These are phyloP conservation scores for Geodia barretti DNA, from an alignment of 37 sponge, comb jelly and placozoan species.

Conservation along the genomic window DNA sequence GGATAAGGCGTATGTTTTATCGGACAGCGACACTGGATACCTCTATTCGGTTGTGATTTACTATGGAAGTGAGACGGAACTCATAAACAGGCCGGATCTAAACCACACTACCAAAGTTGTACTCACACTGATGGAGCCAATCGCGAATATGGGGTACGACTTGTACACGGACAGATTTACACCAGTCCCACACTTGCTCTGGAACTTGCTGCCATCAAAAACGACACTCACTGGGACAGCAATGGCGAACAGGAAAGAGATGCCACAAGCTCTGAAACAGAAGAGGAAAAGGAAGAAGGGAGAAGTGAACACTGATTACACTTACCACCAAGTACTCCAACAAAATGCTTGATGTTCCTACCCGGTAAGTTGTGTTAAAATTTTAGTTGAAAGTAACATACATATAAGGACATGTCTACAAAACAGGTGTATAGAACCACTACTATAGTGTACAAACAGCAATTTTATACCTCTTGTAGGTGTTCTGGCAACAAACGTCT, in stretches of 20 bases:
- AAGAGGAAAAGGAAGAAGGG: background rate
- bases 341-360: too few relatives aligned
- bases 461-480: too few relatives aligned
- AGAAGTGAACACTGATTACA: background rate
- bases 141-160: background rate
- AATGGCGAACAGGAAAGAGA: background rate
- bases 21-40: background rate
- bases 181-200: background rate
- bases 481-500: too few relatives aligned
- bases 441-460: too few relatives aligned
- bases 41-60: background rate
- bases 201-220: background rate
- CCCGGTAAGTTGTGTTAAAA: too few relatives aligned
- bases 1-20: slow-evolving; percentile 1
- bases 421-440: too few relatives aligned
- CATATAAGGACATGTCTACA: background rate
- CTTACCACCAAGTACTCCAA: background rate
- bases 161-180: slow-evolving; percentile 6
- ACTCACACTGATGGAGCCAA: background rate
- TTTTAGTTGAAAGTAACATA: too few relatives aligned
- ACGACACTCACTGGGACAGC: background rate
- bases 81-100: background rate
- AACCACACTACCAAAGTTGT: slow-evolving; percentile 2
- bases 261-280: background rate
- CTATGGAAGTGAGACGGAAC: background rate